phyloP scores from a whole-genome alignment of 53 echinoderm and acorn worm species.

The Holothuria leucospilota region DNA sequence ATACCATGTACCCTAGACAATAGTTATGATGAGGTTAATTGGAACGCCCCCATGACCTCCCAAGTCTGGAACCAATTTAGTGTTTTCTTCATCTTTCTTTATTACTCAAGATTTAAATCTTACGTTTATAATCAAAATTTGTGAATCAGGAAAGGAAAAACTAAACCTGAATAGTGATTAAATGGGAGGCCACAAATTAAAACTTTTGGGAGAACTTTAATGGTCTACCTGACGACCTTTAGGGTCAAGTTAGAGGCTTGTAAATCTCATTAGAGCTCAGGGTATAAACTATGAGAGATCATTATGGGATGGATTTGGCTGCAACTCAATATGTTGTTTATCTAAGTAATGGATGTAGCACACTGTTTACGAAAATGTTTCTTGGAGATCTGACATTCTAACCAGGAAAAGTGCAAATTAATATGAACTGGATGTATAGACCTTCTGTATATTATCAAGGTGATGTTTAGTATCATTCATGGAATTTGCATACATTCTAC shows the following conservation, averaged over 20 bases:
- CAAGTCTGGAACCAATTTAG: conserved; percentile 49
- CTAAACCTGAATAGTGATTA: conserved; percentile 18
- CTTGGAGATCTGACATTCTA: too few species aligned
- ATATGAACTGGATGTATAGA: too few species aligned
- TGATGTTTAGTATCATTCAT: too few species aligned
- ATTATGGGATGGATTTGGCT: conserved; percentile 28
- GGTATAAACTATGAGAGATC: background rate
- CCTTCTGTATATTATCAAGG: too few species aligned
- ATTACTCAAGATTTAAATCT: conserved; percentile 10
- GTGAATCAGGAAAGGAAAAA: conserved; percentile 4
- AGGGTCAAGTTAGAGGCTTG: conserved; percentile 26
- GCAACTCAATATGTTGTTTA: too few species aligned
- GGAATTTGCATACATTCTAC: too few species aligned
- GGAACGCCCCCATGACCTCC: conserved; percentile 30
- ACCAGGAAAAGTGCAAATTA: too few species aligned
- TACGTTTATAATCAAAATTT: conserved; percentile 33
- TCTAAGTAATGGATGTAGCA: too few species aligned
- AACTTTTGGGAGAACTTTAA: conserved; percentile 29
- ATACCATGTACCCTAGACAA: conserved; percentile 51
- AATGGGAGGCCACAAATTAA: conserved; percentile 40
- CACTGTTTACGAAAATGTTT: too few species aligned
- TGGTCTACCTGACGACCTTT: conserved; percentile 28
- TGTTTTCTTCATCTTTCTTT: conserved; percentile 20
- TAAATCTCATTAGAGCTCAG: conserved; percentile 42
- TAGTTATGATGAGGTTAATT: conserved; percentile 58